Percentiles rank a stretch among this genome's conserved stretches.
phyloP scores from a whole-genome alignment of 2,113 vertebrate species.

The Paracanthobrama guichenoti region DNA sequence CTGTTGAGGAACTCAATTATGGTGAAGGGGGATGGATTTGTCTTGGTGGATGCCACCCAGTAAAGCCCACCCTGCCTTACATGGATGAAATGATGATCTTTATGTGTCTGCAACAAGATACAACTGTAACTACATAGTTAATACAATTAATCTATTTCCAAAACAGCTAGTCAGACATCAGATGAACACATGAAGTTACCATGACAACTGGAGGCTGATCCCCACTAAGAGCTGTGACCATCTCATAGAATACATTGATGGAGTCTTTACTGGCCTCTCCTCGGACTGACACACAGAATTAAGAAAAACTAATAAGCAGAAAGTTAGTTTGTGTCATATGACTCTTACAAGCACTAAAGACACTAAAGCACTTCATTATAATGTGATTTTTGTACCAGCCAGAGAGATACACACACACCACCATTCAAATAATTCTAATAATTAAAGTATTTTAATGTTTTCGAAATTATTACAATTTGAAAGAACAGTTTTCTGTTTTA shows the following conservation, averaged over 20 bases:
- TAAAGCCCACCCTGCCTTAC: constrained; percentile 84
- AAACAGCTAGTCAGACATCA: not conserved
- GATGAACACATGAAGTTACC: constrained; percentile 66
- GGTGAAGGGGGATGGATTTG: constrained; percentile 80
- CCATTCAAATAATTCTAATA: no score
- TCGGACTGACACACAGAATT: constrained; percentile 70
- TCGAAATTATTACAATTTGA: no score
- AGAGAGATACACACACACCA: not conserved
- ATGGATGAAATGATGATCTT: constrained; percentile 81
- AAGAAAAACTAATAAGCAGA: constrained; percentile 13
- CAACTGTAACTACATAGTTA: not conserved
- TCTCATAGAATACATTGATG: constrained; percentile 79
- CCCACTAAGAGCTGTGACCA: constrained; percentile 78
- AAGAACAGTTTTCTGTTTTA: no score
- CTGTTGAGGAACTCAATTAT: constrained; percentile 85
- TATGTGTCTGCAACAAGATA: constrained; percentile 69
- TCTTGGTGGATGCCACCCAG: constrained; percentile 79
- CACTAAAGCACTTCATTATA: not conserved
- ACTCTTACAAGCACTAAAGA: not conserved
- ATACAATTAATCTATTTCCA: not conserved
- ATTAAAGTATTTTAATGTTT: no score
- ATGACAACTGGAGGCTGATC: constrained; percentile 88
- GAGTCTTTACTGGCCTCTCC: constrained; percentile 76
- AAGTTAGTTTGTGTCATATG: not conserved
- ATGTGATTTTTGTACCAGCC: not conserved